These are phyloP conservation scores for Theristicus caerulescens DNA, from an alignment of 2,113 vertebrate species.

Conservation along the genomic window DNA sequence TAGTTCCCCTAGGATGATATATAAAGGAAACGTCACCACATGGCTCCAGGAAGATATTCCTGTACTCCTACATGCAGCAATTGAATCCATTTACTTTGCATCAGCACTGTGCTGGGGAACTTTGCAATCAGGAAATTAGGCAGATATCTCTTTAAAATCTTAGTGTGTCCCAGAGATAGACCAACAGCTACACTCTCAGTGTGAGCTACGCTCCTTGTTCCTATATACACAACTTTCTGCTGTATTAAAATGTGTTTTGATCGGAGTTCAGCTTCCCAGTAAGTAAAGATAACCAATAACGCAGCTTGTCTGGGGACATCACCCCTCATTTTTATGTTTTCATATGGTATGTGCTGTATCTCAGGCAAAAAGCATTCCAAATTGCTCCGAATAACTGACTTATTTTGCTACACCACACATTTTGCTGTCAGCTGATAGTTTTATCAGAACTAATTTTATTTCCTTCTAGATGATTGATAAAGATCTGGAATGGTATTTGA, in stretches of 20 bases:
- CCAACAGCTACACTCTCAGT: not conserved
- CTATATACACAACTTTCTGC: not conserved
- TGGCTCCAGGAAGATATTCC: not conserved
- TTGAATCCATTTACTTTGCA: not conserved
- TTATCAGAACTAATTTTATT: not conserved
- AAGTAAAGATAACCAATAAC: not conserved
- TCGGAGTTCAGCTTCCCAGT: not conserved
- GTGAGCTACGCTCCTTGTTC: not conserved
- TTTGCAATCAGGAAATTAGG: not conserved
- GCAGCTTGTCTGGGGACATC: not conserved
- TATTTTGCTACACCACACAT: not conserved
- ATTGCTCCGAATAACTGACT: not conserved
- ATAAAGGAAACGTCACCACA: not conserved
- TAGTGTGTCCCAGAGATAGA: not conserved
- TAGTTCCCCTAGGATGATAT: not conserved
- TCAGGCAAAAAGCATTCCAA: not conserved
- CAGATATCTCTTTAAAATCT: not conserved
- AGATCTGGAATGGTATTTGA: not conserved
- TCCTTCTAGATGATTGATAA: not conserved
- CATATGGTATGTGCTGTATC: not conserved
- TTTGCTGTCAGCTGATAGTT: not conserved
- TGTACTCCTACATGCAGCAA: not conserved
- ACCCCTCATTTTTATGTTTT: not conserved
- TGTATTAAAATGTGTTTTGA: not conserved
- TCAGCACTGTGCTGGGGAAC: accelerated